Base-by-base conservation (phyloP, 2,888 invertebrate species). In the Cheilosia vernalis region DNA sequence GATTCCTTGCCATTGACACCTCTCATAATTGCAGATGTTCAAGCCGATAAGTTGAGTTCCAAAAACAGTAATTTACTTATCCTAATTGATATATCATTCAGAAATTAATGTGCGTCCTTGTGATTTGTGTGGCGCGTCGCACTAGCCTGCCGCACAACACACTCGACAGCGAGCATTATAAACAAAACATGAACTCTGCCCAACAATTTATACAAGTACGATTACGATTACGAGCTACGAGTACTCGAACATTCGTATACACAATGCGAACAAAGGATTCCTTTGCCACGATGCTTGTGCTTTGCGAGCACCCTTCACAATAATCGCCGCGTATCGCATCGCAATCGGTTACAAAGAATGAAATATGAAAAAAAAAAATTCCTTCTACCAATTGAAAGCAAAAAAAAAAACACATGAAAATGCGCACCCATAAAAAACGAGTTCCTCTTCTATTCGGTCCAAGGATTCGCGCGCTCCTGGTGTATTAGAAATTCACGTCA, bases 1-100 rank as follows among this genome's bases (percentile, higher is more conserved):
- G 85, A 85, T 81, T 85, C 69, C 56, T 56, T 67, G 66, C 56
- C 85, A 81, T 58, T 81, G 77, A 85, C 85, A 85, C 85, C 70
- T 85, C 66, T 85, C 66, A 19, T 81, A 85, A 81, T 85, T 85
- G 85, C 85, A 85, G 81, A 70, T 85, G 81, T 81, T 72, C 17
- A 69, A 56, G 42, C 42, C 49, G 42, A 19, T 42, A 55, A 72
- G 61, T 67, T 40, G 47, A 72, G 66, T 67, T 40, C 47, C 81
- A 49, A 85, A 85, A 85, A 85, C 77, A 81, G 61, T 81, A 81
- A 85, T 85, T 85, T 81, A 72, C 76, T 67, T 72, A 72, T 76
- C 76, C 81, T 85, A 85, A 85, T 85, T 85, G 85, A 58, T 77
- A 27, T 81, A 85, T 85, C 81, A 70, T 72, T 30, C 61, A 53